A percentile compares a stretch with the other conserved stretches of the same genome.
Conservation (phyloP, 2,797 vertebrate species). For the Megaceryle alcyon region DNA sequence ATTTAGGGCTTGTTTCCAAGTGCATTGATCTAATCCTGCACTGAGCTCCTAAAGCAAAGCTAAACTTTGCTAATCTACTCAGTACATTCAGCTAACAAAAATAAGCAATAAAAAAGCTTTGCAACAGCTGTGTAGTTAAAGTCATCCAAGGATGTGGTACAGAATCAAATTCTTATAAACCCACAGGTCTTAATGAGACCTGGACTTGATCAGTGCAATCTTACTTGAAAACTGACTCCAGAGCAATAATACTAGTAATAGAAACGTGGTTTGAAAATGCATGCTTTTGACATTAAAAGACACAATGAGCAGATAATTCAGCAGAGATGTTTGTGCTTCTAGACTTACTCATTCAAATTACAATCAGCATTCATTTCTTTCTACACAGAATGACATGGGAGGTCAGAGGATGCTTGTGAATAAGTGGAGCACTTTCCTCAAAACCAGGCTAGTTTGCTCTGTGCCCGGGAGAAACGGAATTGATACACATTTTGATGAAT, state of each 20-base stretch:
- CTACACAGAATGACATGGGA: conserved; percentile 90
- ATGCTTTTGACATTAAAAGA: background rate
- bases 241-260: background rate
- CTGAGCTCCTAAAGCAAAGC: background rate
- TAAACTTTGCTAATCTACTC: background rate
- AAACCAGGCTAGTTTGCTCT: conserved; percentile 93
- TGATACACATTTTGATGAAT: conserved; percentile 94
- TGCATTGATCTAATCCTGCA: background rate
- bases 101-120: background rate
- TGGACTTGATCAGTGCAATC: conserved; percentile 13
- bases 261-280: background rate
- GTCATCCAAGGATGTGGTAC: background rate
- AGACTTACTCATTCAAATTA: conserved; percentile 2
- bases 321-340: conserved; percentile 26
- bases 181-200: conserved; percentile 6
- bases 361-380: background rate
- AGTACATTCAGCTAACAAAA: background rate
- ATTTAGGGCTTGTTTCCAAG: background rate
- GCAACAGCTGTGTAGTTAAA: background rate
- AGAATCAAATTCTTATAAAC: conserved; percentile 34
- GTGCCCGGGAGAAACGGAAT: conserved; percentile 92
- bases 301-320: background rate
- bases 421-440: conserved; percentile 95
- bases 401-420: conserved; percentile 95
- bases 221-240: conserved; percentile 15